A percentile compares a stretch with the other conserved stretches of the same genome.
Conservation (phyloP, 2,113 vertebrate genomes). For the Syngnathoides biaculeatus region DNA sequence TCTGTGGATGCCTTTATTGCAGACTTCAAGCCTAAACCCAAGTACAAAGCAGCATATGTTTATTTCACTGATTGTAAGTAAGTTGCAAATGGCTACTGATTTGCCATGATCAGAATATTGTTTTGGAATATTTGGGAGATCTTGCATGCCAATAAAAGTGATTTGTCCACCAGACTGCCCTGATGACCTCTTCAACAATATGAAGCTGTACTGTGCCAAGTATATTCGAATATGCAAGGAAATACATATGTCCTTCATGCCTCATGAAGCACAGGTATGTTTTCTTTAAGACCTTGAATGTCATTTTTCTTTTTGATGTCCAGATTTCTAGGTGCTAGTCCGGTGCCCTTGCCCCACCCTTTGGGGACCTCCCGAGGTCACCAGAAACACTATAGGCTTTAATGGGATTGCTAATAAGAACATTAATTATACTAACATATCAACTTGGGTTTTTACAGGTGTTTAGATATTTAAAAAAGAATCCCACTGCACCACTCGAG, state of each 20-base stretch:
- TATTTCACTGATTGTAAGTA: constrained; percentile 98
- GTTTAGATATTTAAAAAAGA: too few relatives aligned
- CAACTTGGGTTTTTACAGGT: too few relatives aligned
- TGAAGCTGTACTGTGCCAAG: constrained; percentile 84
- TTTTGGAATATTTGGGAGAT: neutral
- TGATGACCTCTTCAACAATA: constrained; percentile 87
- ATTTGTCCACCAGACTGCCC: constrained; percentile 78
- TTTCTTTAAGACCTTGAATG: constrained; percentile 13
- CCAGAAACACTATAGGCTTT: too few relatives aligned
- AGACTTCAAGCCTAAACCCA: constrained; percentile 87
- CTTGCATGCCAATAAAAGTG: neutral
- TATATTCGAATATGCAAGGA: constrained; percentile 89
- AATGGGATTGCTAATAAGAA: too few relatives aligned
- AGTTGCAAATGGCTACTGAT: neutral
- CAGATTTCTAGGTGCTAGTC: too few relatives aligned
- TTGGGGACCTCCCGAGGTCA: too few relatives aligned
- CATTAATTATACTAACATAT: too few relatives aligned
- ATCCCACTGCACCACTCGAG: too few relatives aligned
- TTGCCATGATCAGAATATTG: neutral
- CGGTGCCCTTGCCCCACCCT: too few relatives aligned
- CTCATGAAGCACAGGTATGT: constrained; percentile 86
- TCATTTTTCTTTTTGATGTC: constrained; percentile 21
- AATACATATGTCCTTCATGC: constrained; percentile 90
- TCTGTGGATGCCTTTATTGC: constrained; percentile 87
- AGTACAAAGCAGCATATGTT: constrained; percentile 90